phyloP scores from a whole-genome alignment of 1,140 invertebrate genomes.

The Drosophila eugracilis region DNA sequence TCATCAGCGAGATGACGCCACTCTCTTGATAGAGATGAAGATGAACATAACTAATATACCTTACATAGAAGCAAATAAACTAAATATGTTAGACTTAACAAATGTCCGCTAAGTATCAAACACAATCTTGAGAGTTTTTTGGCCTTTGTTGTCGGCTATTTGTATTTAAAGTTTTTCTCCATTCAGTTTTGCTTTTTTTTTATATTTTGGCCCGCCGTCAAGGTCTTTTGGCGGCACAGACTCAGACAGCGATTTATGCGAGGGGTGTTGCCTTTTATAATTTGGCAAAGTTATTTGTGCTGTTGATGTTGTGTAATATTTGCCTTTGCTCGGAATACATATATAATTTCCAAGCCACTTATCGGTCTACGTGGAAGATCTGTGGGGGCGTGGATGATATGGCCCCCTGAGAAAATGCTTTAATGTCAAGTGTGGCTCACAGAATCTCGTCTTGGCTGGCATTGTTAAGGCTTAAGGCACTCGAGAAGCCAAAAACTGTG shows the following conservation, averaged over 20 bases:
- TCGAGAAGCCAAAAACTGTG: constrained; percentile 40
- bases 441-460: constrained; percentile 16
- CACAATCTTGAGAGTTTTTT: constrained; percentile 51
- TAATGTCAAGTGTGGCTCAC: constrained; percentile 66
- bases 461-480: constrained; percentile 28
- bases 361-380: constrained; percentile 27
- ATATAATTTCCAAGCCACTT: constrained; percentile 48
- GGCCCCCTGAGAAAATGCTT: constrained; percentile 28
- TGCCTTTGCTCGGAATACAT: constrained; percentile 36
- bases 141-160: constrained; percentile 33
- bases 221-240: constrained; percentile 51
- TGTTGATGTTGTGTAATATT: constrained; percentile 51
- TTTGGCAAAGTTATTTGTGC: constrained; percentile 39
- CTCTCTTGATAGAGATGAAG: constrained; percentile 3
- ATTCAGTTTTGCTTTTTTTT: constrained; percentile 4
- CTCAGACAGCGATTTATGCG: constrained; percentile 49
- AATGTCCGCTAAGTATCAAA: constrained; percentile 41
- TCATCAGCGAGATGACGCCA: constrained; percentile 20
- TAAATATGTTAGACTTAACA: constrained; percentile 30
- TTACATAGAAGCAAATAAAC: constrained; percentile 9
- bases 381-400: constrained; percentile 53
- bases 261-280: constrained; percentile 60
- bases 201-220: constrained; percentile 29
- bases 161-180: constrained; percentile 24
- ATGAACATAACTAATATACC: too few relatives aligned